These are phyloP conservation scores for Mohoua ochrocephala DNA, from an alignment of 2,113 vertebrate species.

Conservation along the genomic window DNA sequence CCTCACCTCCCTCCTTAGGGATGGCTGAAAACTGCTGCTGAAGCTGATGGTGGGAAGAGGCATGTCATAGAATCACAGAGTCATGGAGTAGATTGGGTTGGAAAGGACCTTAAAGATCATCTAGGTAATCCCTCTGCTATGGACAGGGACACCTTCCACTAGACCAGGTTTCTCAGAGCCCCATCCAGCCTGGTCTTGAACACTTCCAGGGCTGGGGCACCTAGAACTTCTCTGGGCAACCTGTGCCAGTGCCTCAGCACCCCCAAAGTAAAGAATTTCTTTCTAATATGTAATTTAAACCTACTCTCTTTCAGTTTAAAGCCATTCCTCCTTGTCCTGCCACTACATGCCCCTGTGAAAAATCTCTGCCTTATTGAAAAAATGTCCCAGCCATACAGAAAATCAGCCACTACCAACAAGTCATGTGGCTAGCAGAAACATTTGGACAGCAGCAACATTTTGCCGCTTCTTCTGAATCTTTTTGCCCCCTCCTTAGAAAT, in stretches of 20 bases:
- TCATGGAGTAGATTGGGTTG: not conserved
- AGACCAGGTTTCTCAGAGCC: not conserved
- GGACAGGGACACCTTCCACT: not conserved
- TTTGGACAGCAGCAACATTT: not conserved
- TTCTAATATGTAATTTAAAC: not conserved
- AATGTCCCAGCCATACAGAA: not conserved
- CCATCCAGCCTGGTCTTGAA: not conserved
- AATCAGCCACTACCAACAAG: not conserved
- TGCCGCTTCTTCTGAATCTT: not conserved
- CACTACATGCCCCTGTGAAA: not conserved
- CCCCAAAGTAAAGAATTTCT: not conserved
- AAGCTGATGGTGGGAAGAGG: not conserved
- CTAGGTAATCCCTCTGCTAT: not conserved
- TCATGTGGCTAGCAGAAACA: not conserved
- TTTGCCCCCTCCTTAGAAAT: not conserved
- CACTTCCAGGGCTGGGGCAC: not conserved
- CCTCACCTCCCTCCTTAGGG: not conserved
- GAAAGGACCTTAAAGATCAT: not conserved
- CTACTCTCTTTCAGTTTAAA: not conserved
- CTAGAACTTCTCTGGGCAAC: not conserved
- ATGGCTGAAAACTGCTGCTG: not conserved
- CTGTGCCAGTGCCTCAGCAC: not conserved
- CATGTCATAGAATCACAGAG: not conserved
- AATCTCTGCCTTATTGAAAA: not conserved
- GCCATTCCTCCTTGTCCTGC: not conserved